Evolutionary conservation across 2,888 invertebrate genomes (phyloP), one percentile per base, ranked within the genome.

Genomic region (Drosophila atripex): DNA sequence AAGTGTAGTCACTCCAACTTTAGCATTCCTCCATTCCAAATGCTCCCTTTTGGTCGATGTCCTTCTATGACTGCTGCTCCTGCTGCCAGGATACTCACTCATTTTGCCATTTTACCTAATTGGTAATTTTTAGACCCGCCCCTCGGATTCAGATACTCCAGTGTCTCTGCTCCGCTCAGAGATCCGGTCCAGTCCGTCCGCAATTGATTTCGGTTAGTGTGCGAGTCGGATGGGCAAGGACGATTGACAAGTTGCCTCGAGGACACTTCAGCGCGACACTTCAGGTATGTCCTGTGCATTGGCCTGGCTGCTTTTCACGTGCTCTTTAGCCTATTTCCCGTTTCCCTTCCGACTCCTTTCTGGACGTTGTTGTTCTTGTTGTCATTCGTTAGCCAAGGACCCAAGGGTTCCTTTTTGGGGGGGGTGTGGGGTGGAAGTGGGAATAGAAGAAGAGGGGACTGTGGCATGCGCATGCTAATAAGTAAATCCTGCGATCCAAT

Each of bases 401-500:
- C 21, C 46, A 56, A 49, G 52, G 65, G 56, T 53, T 73, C 65
- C 61, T 71, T 76, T 52, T 70, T 11, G 16, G 46, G n/a, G 1
- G 12, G 30, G 3, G 12, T 9, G 3, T 18, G 18, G 18, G 18
- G 18, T 18, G 18, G 28, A 30, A 9, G 11, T 30, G 30, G 30
- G 30, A 23, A 23, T 23, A 23, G 9, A 9, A 28, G n/a, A n/a
- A n/a, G 35, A 35, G 35, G 69, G 63, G 30, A 55, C 76, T 78
- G 76, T 60, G 74, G 83, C 78, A 64, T 64, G 85, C 82, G 80
- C 76, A 88, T 88, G 86, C 86, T 88, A 88, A 88, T 88, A 88
- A 88, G 87, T 80, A 85, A 87, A 86, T 88, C 86, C 78, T 56
- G 86, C 86, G 80, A 85, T 86, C 80, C 88, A 86, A 88, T 88